Evolutionary conservation across 2,888 invertebrate species (phyloP), one percentile per base, ranked within the genome.

Genomic region (Lepidocyrtoides sp.): DNA sequence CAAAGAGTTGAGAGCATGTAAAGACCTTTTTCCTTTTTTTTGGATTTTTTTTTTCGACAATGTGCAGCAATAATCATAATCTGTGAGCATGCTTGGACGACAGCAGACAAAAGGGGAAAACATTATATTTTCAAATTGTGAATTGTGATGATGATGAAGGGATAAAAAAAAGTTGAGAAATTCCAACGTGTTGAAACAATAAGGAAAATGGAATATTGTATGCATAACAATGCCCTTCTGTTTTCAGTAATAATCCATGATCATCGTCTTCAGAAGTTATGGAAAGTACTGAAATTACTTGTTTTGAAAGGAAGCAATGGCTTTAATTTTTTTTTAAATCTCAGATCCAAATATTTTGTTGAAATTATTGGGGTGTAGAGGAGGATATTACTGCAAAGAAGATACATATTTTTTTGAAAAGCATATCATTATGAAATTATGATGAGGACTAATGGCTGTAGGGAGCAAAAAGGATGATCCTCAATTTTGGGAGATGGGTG

Each of bases 371-470:
- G 20, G 12, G 8, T 17, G 17, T 75, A 10, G 14, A 23, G 10
- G 36, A 2, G 32, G 10, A 4, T 60, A 51, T 10, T 7, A 51
- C 17, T 36, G 2, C 69, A 23, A 44, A 75, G 26, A 75, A 41
- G 41, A n/a, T n/a, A n/a, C n/a, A n/a, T 79, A 57, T 57, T 54
- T 81, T 57, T 79, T 29, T 79, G 32, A 29, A 79, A 79, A 79
- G 79, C 63, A 32, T 83, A 66, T 83, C 29, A 83, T 83, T 63
- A 83, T 63, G 63, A 66, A 83, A 83, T 83, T 83, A 83, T 66
- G 63, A 66, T 48, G 83, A 41, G 48, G 77, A 51, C 14, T 66
- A 66, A 66, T 66, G 32, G 66, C 66, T 66, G 1, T n/a, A 32
- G 66, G 66, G 32, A 32, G n/a, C 17, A 69, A 77, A 48, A 77